Evolutionary conservation across 1,140 invertebrate species (phyloP).

Genomic region (Lordiphosa mommai): DNA sequence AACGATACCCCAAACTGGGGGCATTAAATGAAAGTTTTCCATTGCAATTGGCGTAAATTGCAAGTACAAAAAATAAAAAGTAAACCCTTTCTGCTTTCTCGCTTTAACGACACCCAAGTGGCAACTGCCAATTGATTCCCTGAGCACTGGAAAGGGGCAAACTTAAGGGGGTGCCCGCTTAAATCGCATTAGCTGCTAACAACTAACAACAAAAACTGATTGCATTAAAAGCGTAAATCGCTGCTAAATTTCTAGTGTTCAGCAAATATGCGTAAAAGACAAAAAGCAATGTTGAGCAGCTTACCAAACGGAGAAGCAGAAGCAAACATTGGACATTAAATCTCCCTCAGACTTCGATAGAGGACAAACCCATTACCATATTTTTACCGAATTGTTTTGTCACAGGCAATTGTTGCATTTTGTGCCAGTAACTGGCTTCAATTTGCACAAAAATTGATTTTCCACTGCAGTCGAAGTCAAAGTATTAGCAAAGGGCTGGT

Average conservation of each 20-base stretch:
- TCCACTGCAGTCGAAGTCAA: conserved; percentile 16
- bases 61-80: conserved; percentile 40
- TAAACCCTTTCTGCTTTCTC: conserved; percentile 19
- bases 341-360: neutral
- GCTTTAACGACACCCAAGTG: conserved; percentile 39
- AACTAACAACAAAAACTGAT: conserved; percentile 36
- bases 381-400: conserved; percentile 17
- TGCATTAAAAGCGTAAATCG: conserved; percentile 57
- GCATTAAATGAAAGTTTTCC: conserved; percentile 50
- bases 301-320: conserved; percentile 21
- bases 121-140: conserved; percentile 63
- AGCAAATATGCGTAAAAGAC: conserved; percentile 39
- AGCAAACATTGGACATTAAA: conserved; percentile 8
- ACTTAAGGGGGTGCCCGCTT: conserved; percentile 39
- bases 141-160: conserved; percentile 23
- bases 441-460: conserved; percentile 12
- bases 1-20: conserved; percentile 68
- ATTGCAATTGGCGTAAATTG: conserved; percentile 65
- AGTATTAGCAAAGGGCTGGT: conserved; percentile 16
- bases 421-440: neutral
- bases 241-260: conserved; percentile 46
- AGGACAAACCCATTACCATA: neutral
- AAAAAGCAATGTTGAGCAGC: conserved; percentile 18
- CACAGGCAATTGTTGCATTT: conserved; percentile 13
- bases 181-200: conserved; percentile 53